Conservation (phyloP, 1,140 invertebrate genomes). For the Lasioglossum albipes region DNA sequence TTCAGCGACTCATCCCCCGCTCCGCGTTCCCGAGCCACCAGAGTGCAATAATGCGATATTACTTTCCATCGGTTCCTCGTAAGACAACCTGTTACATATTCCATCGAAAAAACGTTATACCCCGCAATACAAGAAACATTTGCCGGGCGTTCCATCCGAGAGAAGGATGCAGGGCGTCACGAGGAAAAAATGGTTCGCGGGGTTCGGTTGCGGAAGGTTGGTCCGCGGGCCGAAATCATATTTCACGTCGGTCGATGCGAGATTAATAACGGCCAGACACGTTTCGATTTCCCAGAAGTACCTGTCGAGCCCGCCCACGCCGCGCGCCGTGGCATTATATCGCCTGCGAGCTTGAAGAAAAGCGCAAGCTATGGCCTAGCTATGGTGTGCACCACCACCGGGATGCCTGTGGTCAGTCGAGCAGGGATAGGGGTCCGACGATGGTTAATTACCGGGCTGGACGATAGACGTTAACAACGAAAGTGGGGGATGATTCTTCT, state of each 20-base stretch:
- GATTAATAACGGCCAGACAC: conserved; percentile 64
- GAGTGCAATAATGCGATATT: conserved; percentile 53
- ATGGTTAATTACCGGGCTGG: conserved; percentile 54
- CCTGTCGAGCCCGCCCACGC: conserved; percentile 44
- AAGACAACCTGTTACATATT: conserved; percentile 59
- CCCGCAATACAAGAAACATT: conserved; percentile 44
- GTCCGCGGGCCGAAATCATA: conserved; percentile 52
- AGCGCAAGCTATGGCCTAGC: conserved; percentile 17
- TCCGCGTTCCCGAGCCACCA: conserved; percentile 14
- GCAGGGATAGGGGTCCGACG: conserved; percentile 25
- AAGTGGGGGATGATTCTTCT: conserved; percentile 62
- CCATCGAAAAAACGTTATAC: conserved; percentile 55
- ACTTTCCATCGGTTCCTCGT: conserved; percentile 49
- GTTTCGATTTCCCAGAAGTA: conserved; percentile 66
- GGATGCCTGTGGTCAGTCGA: conserved; percentile 23
- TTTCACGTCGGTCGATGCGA: conserved; percentile 62
- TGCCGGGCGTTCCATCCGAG: neutral
- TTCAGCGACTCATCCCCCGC: neutral
- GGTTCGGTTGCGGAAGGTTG: too few species aligned
- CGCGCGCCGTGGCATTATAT: neutral
- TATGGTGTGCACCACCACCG: neutral
- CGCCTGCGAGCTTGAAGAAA: conserved; percentile 31
- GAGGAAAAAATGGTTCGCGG: neutral
- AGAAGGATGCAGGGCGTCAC: neutral
- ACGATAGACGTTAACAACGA: neutral